These are phyloP conservation scores for Tuberolachnus salignus DNA, from an alignment of 2,888 invertebrate genomes.

Conservation along the genomic window DNA sequence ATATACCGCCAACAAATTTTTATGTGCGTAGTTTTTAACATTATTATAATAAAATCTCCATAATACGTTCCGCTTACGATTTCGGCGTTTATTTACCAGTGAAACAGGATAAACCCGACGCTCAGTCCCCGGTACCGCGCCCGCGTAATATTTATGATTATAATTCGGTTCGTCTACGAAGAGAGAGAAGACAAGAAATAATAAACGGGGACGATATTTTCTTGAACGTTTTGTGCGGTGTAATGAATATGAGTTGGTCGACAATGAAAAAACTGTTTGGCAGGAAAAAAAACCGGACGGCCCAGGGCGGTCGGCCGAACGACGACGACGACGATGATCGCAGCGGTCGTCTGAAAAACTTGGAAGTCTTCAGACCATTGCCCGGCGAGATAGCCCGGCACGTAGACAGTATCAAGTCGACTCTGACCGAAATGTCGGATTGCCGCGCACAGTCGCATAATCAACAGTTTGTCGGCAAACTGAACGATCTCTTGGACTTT, in stretches of 20 bases:
- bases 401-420: slow-evolving; percentile 4
- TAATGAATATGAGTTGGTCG: neutral
- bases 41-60: too few relatives aligned
- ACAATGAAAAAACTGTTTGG: slow-evolving; percentile 9
- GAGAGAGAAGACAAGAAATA: too few relatives aligned
- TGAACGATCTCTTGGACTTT: neutral
- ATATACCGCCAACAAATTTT: too few relatives aligned
- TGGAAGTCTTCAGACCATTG: slow-evolving; percentile 9
- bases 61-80: too few relatives aligned
- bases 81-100: too few relatives aligned
- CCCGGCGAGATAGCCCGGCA: neutral
- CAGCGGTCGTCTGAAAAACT: neutral
- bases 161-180: neutral
- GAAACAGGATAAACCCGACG: too few relatives aligned
- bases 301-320: neutral
- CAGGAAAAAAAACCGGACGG: neutral
- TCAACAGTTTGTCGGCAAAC: neutral
- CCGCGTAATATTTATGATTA: too few relatives aligned
- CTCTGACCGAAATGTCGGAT: neutral
- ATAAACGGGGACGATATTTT: neutral
- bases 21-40: too few relatives aligned
- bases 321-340: neutral
- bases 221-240: neutral
- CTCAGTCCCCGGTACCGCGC: too few relatives aligned
- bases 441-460: neutral